These are phyloP conservation scores for Mandrillus leucophaeus DNA, from an alignment of 2,113 vertebrate genomes.

Conservation along the genomic window DNA sequence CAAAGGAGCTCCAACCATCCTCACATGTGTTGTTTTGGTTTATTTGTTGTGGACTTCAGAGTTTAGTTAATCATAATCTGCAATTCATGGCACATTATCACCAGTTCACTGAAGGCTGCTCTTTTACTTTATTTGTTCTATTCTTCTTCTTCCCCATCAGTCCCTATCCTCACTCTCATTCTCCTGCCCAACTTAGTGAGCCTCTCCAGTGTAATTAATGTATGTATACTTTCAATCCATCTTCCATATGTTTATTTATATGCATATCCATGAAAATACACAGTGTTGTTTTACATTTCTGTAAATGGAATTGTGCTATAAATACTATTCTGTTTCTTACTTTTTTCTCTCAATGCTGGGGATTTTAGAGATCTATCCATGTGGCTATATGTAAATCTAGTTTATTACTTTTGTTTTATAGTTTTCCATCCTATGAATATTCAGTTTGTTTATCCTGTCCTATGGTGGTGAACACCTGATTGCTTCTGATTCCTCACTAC, in stretches of 20 bases:
- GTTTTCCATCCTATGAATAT: conserved; percentile 11
- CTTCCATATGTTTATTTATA: conserved; percentile 26
- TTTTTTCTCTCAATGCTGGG: conserved; percentile 4
- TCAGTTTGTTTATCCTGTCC: not conserved
- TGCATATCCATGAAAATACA: conserved; percentile 8
- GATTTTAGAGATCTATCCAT: not conserved
- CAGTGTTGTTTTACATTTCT: conserved; percentile 27
- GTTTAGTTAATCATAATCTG: conserved; percentile 1
- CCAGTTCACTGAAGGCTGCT: not conserved
- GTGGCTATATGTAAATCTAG: conserved; percentile 11
- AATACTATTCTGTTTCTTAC: conserved; percentile 17
- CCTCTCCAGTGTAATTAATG: not conserved
- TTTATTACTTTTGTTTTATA: conserved; percentile 37
- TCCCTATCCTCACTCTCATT: not conserved
- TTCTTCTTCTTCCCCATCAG: not conserved
- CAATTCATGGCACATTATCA: not conserved
- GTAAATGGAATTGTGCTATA: conserved; percentile 16
- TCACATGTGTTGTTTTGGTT: not conserved
- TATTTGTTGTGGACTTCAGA: not conserved
- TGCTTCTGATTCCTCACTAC: conserved; percentile 38
- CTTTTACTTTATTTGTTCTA: conserved; percentile 18
- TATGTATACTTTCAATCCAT: conserved; percentile 4
- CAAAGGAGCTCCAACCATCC: not conserved
- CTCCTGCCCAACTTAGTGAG: not conserved
- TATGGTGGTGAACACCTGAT: not conserved